phyloP scores from a whole-genome alignment of 2,797 vertebrate genomes.

The Hemitrygon akajei region DNA sequence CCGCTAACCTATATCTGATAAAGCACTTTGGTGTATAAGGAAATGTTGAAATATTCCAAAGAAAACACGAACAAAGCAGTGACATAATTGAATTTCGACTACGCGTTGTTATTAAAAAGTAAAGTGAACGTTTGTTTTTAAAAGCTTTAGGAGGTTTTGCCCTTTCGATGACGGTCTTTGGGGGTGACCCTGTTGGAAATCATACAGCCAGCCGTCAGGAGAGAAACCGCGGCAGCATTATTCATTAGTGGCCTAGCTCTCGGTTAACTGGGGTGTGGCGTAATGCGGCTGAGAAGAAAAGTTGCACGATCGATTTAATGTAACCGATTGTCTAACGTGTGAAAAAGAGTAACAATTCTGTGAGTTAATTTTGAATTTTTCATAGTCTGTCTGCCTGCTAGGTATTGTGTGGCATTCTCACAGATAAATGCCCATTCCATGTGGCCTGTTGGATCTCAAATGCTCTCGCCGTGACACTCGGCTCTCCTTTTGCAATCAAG shows the following conservation, averaged over 20 bases:
- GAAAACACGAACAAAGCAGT: not conserved
- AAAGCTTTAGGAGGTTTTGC: slow-evolving; percentile 7
- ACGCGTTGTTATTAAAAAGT: not conserved
- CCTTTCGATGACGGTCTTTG: not conserved
- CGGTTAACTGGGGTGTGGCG: slow-evolving; percentile 50
- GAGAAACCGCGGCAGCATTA: not conserved
- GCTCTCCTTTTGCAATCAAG: slow-evolving; percentile 85
- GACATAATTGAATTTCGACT: not conserved
- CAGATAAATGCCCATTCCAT: slow-evolving; percentile 77
- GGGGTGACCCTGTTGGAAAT: not conserved
- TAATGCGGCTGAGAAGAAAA: slow-evolving; percentile 71
- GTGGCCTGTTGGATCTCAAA: slow-evolving; percentile 75
- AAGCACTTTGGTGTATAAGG: not conserved
- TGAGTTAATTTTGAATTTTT: slow-evolving; percentile 97
- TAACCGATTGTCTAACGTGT: slow-evolving; percentile 80
- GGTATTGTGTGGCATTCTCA: slow-evolving; percentile 82
- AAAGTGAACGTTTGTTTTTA: not conserved
- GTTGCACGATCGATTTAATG: slow-evolving; percentile 76
- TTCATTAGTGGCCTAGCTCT: slow-evolving; percentile 27
- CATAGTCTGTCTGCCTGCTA: slow-evolving; percentile 70
- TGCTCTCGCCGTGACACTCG: slow-evolving; percentile 57
- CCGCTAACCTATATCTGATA: not conserved
- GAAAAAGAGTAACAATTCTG: slow-evolving; percentile 97
- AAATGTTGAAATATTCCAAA: not conserved
- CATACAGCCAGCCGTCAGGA: not conserved